Base-by-base conservation (phyloP, 1,140 invertebrate genomes). In the Calephelis nemesis region DNA sequence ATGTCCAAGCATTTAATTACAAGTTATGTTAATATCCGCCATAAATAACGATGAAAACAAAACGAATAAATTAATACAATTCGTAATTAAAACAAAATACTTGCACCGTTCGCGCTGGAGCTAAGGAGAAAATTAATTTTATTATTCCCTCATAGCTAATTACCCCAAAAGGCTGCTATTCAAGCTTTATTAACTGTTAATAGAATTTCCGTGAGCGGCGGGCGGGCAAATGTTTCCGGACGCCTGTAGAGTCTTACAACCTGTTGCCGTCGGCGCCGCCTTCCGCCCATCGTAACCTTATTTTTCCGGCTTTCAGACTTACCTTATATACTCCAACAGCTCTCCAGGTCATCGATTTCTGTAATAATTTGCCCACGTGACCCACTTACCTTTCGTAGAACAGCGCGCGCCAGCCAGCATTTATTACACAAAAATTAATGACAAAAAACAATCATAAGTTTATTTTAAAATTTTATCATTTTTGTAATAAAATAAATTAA, bases 181-280 rank as follows among this genome's bases (percentile, higher is more conserved):
- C 71, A 67, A 69, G 73, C 68, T 75, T 85, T 84, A 82, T 81
- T 81, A 88, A 66, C 77, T 68, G 76, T 86, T 83, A 83, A 88
- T 85, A 84, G 77, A 85, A 85, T 82, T 71, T 73, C 75, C 69
- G 71, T 78, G 76, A 74, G 70, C 70, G 73, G 78, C 85, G 79
- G 79, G 80, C 76, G 85, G 84, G 74, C 63, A 69, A 73, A 70
- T 67, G 68, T 67, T 77, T 71, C 67, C 75, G 65, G 72, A 68
- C 78, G 76, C 78, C 79, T 77, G 84, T 62, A 71, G 72, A 72
- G 72, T 75, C 77, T 76, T 74, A 73, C 88, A 87, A 91, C 88
- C 88, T 91, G 88, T 91, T 91, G 88, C 88, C 84, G 85, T 63
- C 85, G 87, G 87, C 70, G 84, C 78, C 88, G 88, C 88, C 88